Evolutionary conservation across 2,797 vertebrate genomes (phyloP).

Genomic region (Halcyon badia): DNA sequence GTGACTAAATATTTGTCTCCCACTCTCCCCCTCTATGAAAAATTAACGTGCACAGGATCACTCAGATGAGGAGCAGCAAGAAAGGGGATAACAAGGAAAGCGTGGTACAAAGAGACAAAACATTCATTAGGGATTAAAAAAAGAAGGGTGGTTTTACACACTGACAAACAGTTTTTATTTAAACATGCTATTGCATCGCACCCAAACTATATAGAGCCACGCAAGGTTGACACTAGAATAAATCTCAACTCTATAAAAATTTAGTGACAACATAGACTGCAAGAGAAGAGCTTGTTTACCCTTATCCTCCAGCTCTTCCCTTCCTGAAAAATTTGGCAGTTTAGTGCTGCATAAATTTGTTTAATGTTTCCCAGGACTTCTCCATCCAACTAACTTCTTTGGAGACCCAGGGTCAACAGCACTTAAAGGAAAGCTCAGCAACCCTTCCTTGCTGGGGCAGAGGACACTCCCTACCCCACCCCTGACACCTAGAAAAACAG

Average conservation of each 20-base stretch:
- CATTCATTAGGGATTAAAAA: constrained; percentile 1
- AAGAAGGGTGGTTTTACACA: background rate
- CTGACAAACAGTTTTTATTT: constrained; percentile 26
- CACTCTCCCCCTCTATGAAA: background rate
- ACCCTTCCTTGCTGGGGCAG: background rate
- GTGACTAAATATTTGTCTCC: constrained; percentile 42
- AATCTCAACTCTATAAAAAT: constrained; percentile 64
- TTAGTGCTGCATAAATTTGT: constrained; percentile 14
- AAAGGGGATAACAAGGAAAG: constrained; percentile 3
- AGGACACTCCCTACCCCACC: accelerated
- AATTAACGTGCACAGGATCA: constrained; percentile 2
- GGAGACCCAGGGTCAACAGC: background rate
- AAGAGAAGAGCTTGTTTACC: constrained; percentile 20
- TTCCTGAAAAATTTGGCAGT: constrained; percentile 6
- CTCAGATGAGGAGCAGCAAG: background rate
- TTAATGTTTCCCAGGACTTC: background rate
- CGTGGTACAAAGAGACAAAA: constrained; percentile 10
- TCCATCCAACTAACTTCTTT: background rate
- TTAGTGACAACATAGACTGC: constrained; percentile 32
- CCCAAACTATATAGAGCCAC: background rate
- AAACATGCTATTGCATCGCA: constrained; percentile 9
- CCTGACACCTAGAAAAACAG: background rate
- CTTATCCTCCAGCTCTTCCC: constrained; percentile 3
- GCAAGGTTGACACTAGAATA: constrained; percentile 17
- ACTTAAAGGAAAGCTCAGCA: background rate